A percentile compares a stretch with the other conserved stretches of the same genome.
phyloP scores from a whole-genome alignment of 2,113 vertebrate genomes.

The Porphyrio hochstetteri region DNA sequence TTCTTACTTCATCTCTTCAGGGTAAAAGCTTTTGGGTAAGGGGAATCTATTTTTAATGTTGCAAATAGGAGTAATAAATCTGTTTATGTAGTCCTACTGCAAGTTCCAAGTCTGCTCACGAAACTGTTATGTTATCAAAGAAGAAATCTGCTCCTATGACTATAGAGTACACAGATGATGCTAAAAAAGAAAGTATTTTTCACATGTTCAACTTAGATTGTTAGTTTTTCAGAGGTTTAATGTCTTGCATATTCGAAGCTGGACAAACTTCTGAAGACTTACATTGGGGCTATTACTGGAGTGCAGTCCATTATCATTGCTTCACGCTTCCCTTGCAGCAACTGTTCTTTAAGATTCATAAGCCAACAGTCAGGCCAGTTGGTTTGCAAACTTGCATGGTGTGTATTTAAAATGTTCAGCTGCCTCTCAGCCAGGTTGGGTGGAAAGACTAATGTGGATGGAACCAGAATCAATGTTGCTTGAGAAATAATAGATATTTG shows the following conservation, averaged over 20 bases:
- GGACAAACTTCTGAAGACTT: not conserved
- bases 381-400: not conserved
- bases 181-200: not conserved
- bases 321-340: not conserved
- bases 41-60: conserved; percentile 43
- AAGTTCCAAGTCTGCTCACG: not conserved
- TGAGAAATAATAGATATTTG: conserved; percentile 6
- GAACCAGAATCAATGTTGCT: not conserved
- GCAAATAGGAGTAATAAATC: not conserved
- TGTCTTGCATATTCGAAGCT: not conserved
- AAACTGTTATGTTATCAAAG: not conserved
- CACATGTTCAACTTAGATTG: not conserved
- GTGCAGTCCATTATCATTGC: not conserved
- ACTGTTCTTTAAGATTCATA: not conserved
- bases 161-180: not conserved
- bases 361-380: not conserved
- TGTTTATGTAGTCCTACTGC: not conserved
- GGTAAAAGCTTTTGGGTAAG: conserved; percentile 68
- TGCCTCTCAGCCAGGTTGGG: not conserved
- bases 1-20: conserved; percentile 58
- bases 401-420: not conserved
- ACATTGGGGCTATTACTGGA: not conserved
- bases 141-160: not conserved
- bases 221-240: not conserved
- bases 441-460: not conserved